Conservation (phyloP, 1,140 invertebrate genomes). For the Hetaerina americana region DNA sequence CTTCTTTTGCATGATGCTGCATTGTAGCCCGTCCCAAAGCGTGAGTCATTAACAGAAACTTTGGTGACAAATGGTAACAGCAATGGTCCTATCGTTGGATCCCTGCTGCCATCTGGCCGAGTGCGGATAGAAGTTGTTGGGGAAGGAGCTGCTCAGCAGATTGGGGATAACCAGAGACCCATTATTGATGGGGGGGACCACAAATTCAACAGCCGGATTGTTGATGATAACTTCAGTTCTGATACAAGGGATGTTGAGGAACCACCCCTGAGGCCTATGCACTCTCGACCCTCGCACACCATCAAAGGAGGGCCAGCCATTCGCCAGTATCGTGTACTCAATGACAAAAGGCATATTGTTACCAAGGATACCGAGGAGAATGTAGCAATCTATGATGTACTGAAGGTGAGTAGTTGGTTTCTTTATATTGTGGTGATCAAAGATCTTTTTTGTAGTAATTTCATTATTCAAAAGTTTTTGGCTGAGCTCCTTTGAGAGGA, state of each 20-base stretch:
- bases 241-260: slow-evolving; percentile 17
- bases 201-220: neutral
- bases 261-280: slow-evolving; percentile 23
- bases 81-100: neutral
- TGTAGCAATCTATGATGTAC: slow-evolving; percentile 94
- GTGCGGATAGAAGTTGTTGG: neutral
- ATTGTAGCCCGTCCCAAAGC: neutral
- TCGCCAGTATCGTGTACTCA: slow-evolving; percentile 79
- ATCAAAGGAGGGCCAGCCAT: slow-evolving; percentile 85
- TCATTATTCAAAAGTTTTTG: neutral
- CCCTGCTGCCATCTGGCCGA: neutral
- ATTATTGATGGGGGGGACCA: neutral
- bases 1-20: too few relatives aligned
- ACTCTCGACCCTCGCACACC: slow-evolving; percentile 31
- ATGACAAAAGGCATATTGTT: slow-evolving; percentile 91
- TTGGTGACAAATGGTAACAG: neutral
- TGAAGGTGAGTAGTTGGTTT: slow-evolving; percentile 45
- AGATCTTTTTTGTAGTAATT: neutral
- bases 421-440: neutral
- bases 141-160: neutral
- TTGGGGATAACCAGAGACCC: neutral
- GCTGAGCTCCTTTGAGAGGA: too few relatives aligned
- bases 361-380: slow-evolving; percentile 94
- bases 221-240: slow-evolving; percentile 18
- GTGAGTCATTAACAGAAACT: neutral